These are phyloP conservation scores for Bilobella aurantiaca DNA, from an alignment of 1,140 invertebrate species.

Conservation along the genomic window DNA sequence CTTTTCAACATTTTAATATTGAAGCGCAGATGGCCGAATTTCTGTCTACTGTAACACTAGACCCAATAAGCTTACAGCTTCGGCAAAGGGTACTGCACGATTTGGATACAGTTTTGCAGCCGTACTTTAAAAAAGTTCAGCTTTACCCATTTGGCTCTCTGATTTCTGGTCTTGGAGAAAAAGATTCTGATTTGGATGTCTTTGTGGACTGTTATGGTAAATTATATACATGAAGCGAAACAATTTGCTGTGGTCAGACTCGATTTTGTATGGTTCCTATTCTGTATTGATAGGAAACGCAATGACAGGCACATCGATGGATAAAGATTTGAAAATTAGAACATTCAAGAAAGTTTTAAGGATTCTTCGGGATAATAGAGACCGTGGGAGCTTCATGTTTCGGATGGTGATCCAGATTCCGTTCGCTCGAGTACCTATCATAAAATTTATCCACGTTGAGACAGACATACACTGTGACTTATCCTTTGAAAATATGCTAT, in stretches of 20 bases:
- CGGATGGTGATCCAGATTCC: slow-evolving; percentile 5
- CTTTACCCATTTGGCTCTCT: neutral
- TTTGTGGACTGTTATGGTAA: neutral
- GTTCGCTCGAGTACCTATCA: slow-evolving; percentile 19
- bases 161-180: neutral
- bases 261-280: too few relatives aligned
- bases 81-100: neutral
- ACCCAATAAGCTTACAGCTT: neutral
- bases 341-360: neutral
- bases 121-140: neutral
- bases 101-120: neutral
- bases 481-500: slow-evolving; percentile 23
- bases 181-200: slow-evolving; percentile 3
- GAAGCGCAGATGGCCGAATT: neutral
- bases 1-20: neutral
- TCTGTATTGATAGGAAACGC: too few relatives aligned
- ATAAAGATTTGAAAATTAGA: too few relatives aligned
- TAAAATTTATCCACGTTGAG: slow-evolving; percentile 10
- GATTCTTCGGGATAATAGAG: neutral
- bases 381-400: neutral
- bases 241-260: too few relatives aligned
- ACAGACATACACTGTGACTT: slow-evolving; percentile 17
- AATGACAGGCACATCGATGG: too few relatives aligned
- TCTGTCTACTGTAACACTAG: neutral
- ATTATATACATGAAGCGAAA: neutral